These are phyloP conservation scores for Euphonia xanthogaster DNA, from an alignment of 2,797 vertebrate genomes.

Conservation along the genomic window DNA sequence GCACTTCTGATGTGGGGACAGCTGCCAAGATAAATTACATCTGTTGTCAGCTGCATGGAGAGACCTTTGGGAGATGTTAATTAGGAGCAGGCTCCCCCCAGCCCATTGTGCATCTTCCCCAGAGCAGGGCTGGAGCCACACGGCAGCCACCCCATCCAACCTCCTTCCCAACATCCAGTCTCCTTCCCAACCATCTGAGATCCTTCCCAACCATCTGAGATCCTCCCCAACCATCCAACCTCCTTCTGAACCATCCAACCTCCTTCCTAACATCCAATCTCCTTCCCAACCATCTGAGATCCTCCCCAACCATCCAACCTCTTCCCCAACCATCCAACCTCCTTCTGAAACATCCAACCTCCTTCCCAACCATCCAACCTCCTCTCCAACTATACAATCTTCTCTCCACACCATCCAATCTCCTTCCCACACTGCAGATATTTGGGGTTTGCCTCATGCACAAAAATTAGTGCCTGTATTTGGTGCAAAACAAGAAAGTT, in stretches of 20 bases:
- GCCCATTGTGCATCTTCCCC: not conserved
- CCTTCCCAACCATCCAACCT: rapidly evolving
- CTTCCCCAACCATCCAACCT: too few relatives aligned
- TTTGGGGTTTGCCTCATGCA: not conserved
- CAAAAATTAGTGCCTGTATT: not conserved
- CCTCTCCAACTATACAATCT: rapidly evolving
- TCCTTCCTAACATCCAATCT: not conserved
- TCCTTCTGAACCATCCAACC: not conserved
- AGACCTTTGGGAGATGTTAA: constrained; percentile 24
- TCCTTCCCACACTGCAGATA: not conserved
- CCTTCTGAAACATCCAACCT: rapidly evolving
- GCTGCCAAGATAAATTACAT: constrained; percentile 28
- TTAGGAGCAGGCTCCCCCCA: not conserved
- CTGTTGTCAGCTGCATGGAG: not conserved
- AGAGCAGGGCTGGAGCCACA: not conserved
- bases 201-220: not conserved
- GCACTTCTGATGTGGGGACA: not conserved
- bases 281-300: not conserved
- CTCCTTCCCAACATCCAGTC: rapidly evolving
- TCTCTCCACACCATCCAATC: not conserved
- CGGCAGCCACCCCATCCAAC: rapidly evolving
- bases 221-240: rapidly evolving
- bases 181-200: not conserved
- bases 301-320: not conserved
- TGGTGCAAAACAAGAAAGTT: constrained; percentile 53